These are phyloP conservation scores for Chrysolina haemoptera DNA, from an alignment of 2,888 invertebrate species.

Conservation along the genomic window DNA sequence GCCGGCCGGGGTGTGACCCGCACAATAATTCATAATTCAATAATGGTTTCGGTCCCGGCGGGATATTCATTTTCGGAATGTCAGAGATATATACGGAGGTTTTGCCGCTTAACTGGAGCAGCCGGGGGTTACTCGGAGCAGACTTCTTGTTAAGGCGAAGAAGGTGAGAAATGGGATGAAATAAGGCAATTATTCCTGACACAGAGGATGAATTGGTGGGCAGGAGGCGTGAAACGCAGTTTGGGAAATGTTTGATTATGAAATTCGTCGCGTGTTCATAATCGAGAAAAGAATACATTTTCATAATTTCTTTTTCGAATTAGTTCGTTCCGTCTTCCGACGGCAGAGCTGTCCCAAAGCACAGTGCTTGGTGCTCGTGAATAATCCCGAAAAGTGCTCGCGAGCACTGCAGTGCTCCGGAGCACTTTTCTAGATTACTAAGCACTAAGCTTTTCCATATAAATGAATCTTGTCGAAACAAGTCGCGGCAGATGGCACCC, in stretches of 20 bases:
- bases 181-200: constrained; percentile 19
- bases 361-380: too few species aligned
- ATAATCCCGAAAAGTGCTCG: too few species aligned
- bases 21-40: constrained; percentile 54
- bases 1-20: constrained; percentile 49
- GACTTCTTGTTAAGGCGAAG: constrained; percentile 33
- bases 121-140: constrained; percentile 33
- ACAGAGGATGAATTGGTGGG: constrained; percentile 6
- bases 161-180: constrained; percentile 21
- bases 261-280: background rate
- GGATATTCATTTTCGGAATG: constrained; percentile 48
- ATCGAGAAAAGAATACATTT: background rate
- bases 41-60: constrained; percentile 47
- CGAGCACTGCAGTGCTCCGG: too few species aligned
- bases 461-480: too few species aligned
- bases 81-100: constrained; percentile 49
- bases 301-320: background rate
- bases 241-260: background rate
- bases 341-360: too few species aligned
- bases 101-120: constrained; percentile 41
- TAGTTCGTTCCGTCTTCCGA: too few species aligned
- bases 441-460: too few species aligned
- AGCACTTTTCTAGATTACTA: too few species aligned
- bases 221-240: constrained; percentile 3
- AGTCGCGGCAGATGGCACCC: too few species aligned